Percentiles rank a stretch among this genome's conserved stretches.
These are phyloP conservation scores for Eubasilissa regina DNA, from an alignment of 1,140 invertebrate genomes.

Conservation along the genomic window DNA sequence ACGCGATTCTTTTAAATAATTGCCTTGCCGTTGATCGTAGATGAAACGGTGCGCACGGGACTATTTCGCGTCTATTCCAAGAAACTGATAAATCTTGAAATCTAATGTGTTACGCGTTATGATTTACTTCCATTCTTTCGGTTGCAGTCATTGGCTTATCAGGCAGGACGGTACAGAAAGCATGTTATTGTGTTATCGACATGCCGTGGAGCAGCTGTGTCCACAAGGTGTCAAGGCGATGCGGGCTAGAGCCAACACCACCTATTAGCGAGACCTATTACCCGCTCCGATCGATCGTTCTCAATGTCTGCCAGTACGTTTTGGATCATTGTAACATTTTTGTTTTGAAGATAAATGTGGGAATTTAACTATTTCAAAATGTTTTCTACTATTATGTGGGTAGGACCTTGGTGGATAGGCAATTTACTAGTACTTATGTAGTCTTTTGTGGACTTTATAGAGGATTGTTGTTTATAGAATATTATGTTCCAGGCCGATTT, in stretches of 20 bases:
- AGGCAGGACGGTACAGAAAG: background rate
- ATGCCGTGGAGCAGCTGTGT: conserved; percentile 24
- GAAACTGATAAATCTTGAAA: background rate
- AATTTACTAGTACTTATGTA: too few species aligned
- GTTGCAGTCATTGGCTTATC: background rate
- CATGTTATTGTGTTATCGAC: background rate
- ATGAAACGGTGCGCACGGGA: background rate
- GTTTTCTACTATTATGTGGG: too few species aligned
- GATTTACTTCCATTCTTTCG: background rate
- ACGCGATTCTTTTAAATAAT: background rate
- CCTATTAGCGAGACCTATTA: too few species aligned
- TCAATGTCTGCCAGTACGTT: conserved; percentile 3
- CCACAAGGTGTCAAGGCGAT: conserved; percentile 38
- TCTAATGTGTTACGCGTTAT: background rate
- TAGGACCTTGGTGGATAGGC: too few species aligned
- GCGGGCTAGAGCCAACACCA: conserved; percentile 13
- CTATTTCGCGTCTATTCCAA: background rate
- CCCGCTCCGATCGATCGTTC: too few species aligned
- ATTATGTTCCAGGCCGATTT: too few species aligned
- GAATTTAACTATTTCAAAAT: too few species aligned
- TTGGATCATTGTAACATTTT: too few species aligned
- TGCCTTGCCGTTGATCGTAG: conserved; percentile 3
- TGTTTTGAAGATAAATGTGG: too few species aligned
- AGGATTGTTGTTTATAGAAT: too few species aligned
- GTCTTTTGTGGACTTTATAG: too few species aligned